Evolutionary conservation across 2,797 vertebrate genomes (phyloP).

Genomic region (Eulemur coronatus): DNA sequence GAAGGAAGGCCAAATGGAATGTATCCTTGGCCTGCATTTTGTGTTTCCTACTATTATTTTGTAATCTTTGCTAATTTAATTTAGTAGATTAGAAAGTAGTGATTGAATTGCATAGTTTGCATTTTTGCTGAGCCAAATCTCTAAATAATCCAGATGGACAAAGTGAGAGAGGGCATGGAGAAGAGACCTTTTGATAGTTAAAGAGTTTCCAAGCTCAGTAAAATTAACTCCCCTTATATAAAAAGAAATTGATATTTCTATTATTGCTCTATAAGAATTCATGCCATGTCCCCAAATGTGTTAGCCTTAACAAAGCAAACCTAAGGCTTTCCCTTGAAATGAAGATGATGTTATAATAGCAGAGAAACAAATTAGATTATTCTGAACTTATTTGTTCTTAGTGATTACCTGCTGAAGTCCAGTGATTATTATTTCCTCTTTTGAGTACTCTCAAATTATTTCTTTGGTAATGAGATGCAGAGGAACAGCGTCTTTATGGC

Average conservation of each 20-base stretch:
- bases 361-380: conserved; percentile 50
- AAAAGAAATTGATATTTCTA: conserved; percentile 27
- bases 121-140: conserved; percentile 33
- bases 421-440: neutral
- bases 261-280: conserved; percentile 44
- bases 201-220: neutral
- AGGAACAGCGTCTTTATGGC: neutral
- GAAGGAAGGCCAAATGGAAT: neutral
- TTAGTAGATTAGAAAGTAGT: conserved; percentile 38
- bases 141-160: neutral
- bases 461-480: neutral
- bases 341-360: conserved; percentile 38
- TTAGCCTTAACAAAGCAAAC: conserved; percentile 49
- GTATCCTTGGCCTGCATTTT: neutral
- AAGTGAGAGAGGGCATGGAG: neutral
- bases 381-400: conserved; percentile 1
- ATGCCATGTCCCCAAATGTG: neutral
- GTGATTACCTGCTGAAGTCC: conserved; percentile 1
- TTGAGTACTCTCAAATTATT: neutral
- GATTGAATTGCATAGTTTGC: conserved; percentile 37
- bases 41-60: neutral
- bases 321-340: conserved; percentile 41
- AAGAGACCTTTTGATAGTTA: neutral
- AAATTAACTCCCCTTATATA: neutral
- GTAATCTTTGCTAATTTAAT: conserved; percentile 47